These are phyloP conservation scores for Mimachlamys varia DNA, from an alignment of 2,888 invertebrate genomes.

Conservation along the genomic window DNA sequence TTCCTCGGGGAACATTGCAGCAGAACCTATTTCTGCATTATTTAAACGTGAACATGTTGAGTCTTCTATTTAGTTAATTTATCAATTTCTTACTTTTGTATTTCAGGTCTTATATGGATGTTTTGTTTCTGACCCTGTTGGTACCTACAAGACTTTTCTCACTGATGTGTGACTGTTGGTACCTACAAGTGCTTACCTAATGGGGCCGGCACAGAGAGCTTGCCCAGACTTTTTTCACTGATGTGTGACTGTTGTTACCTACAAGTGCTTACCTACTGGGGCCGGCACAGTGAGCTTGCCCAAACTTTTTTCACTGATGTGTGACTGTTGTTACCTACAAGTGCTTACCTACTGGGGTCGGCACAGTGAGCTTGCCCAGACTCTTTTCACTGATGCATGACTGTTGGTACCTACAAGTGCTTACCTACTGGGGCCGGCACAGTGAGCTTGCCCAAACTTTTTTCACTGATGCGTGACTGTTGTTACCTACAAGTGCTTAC, in stretches of 20 bases:
- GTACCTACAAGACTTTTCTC: too few species aligned
- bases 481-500: too few species aligned
- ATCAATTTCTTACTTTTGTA: too few species aligned
- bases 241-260: constrained; percentile 79
- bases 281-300: constrained; percentile 98
- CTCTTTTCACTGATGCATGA: constrained; percentile 88
- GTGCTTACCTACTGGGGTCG: constrained; percentile 87
- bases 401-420: too few species aligned
- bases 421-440: constrained; percentile 91
- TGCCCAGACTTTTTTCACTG: constrained; percentile 94
- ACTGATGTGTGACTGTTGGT: too few species aligned
- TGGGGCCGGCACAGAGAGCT: constrained; percentile 97
- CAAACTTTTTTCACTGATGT: constrained; percentile 90
- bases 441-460: constrained; percentile 94
- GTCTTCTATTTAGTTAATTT: too few species aligned
- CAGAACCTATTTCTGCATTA: too few species aligned
- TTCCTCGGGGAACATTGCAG: background rate
- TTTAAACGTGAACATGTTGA: too few species aligned
- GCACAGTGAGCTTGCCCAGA: constrained; percentile 97
- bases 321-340: too few species aligned
- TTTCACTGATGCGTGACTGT: constrained; percentile 87
- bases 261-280: constrained; percentile 84
- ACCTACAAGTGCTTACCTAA: constrained; percentile 53
- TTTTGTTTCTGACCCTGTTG: too few species aligned
- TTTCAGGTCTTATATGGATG: too few species aligned